Conservation (phyloP, 2,113 vertebrate genomes). For the Mesembrinibis cayennensis region DNA sequence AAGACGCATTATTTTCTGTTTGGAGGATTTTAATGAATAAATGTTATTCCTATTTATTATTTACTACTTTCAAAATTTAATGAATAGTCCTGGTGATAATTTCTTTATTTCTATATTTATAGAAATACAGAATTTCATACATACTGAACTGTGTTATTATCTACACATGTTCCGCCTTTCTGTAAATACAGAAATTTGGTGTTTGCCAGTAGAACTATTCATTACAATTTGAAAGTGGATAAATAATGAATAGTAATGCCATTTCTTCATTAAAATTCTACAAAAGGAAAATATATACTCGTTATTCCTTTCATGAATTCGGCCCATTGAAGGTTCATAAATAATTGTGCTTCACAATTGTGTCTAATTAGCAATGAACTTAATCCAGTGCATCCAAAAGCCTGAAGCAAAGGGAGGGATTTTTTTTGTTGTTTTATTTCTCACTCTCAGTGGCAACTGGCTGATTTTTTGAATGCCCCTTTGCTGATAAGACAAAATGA, state of each 20-base stretch:
- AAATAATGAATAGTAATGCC: slow-evolving; percentile 70
- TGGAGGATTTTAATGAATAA: slow-evolving; percentile 50
- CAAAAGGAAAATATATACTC: slow-evolving; percentile 70
- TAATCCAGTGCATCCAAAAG: slow-evolving; percentile 61
- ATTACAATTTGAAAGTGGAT: slow-evolving; percentile 72
- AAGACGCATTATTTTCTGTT: slow-evolving; percentile 15
- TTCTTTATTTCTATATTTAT: slow-evolving; percentile 66
- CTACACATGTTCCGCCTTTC: slow-evolving; percentile 57
- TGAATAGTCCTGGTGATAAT: slow-evolving; percentile 64
- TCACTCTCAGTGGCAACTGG: neutral
- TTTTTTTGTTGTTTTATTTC: neutral
- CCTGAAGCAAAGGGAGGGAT: slow-evolving; percentile 36
- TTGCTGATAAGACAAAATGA: neutral
- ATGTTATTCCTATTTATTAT: slow-evolving; percentile 55
- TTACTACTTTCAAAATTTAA: slow-evolving; percentile 60
- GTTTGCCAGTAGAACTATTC: slow-evolving; percentile 72
- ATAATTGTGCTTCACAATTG: slow-evolving; percentile 68
- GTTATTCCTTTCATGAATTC: slow-evolving; percentile 70
- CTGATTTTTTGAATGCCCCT: neutral
- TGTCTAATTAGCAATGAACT: slow-evolving; percentile 74
- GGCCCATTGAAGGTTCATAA: slow-evolving; percentile 70
- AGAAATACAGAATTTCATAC: slow-evolving; percentile 56
- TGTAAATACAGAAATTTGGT: slow-evolving; percentile 75
- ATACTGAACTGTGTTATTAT: slow-evolving; percentile 53
- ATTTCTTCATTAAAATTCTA: slow-evolving; percentile 74